Base-by-base conservation (phyloP, 2,888 invertebrate species). In the Melikaiella ostensackeni region DNA sequence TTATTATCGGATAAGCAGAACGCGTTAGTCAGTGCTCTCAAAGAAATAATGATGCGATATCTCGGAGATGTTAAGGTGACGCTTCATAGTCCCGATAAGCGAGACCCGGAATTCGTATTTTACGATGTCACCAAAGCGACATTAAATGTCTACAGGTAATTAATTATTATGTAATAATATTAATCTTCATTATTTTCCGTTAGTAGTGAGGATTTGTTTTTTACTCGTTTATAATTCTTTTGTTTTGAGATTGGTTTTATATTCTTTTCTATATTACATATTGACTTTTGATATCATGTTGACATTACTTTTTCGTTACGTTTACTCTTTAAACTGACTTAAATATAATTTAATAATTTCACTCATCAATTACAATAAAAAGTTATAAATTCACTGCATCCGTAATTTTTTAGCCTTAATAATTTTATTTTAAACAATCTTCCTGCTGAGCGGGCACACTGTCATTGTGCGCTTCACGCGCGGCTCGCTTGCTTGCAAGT, bases 61-160 rank as follows among this genome's bases (percentile, higher is more conserved):
- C 93, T 97, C 84, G 94, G 94, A 84, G 97, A 97, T 85, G 96
- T 97, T 13, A 94, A 96, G 88, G 91, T 94, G 27, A 94, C 94
- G 19, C 92, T 93, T 77, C 95, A 96, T 84, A 93, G 94, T 55
- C 94, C 96, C 0, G 98, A 98, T 91, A 95, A 95, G 87, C 93
- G 98, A 27, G 99, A 99, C 90, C 98, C 98, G 0, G 98, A 99
- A 89, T 97, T 97, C 92, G 95, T 97, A 85, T 95, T 99, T 85
- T 99, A 98, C 91, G 96, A 97, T 84, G 95, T 96, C 59, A 95
- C 96, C 0, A 94, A 94, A 83, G 96, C 97, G 38, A 93, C 93
- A 35, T 94, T 99, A 84, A 96, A 96, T 91, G 96, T 98, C 9
- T 98, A 98, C 92, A 97, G 96, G 97, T 97, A 92, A 92, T 33